These are phyloP conservation scores for Drosophila quadrilineata DNA, from an alignment of 1,140 invertebrate genomes.

Conservation along the genomic window DNA sequence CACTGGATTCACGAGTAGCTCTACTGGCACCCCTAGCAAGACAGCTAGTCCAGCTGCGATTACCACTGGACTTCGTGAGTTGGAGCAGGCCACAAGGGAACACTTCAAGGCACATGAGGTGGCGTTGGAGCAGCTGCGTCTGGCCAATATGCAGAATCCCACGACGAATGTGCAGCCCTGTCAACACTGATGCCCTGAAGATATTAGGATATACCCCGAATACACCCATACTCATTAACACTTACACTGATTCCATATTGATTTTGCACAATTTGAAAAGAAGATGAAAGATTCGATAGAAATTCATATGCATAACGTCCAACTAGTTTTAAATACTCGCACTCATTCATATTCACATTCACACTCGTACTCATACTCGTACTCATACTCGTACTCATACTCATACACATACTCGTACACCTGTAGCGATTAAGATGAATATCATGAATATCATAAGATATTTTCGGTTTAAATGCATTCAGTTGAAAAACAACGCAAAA, in stretches of 20 bases:
- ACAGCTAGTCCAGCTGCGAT: background rate
- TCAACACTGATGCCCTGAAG: background rate
- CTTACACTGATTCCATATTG: slow-evolving; percentile 19
- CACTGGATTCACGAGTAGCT: background rate
- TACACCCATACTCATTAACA: background rate
- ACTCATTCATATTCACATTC: slow-evolving; percentile 28
- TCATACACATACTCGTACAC: slow-evolving; percentile 67
- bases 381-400: slow-evolving; percentile 27
- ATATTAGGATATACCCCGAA: background rate
- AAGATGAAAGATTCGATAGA: slow-evolving; percentile 12
- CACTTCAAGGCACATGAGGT: slow-evolving; percentile 73
- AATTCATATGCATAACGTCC: slow-evolving; percentile 45
- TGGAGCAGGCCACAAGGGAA: slow-evolving; percentile 63
- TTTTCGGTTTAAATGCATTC: slow-evolving; percentile 68
- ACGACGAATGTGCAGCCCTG: background rate
- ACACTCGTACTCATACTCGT: slow-evolving; percentile 66
- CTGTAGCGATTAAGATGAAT: slow-evolving; percentile 59
- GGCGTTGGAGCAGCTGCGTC: slow-evolving; percentile 68
- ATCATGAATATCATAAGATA: slow-evolving; percentile 40
- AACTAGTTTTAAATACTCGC: slow-evolving; percentile 36
- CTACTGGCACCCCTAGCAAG: background rate
- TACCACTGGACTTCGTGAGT: slow-evolving; percentile 24
- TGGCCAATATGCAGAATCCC: slow-evolving; percentile 62
- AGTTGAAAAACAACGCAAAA: slow-evolving; percentile 71
- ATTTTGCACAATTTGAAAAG: slow-evolving; percentile 27